Percentiles rank a stretch among this genome's conserved stretches.
Conservation (phyloP, 1,140 invertebrate genomes). For the Trachelipus rathkii region DNA sequence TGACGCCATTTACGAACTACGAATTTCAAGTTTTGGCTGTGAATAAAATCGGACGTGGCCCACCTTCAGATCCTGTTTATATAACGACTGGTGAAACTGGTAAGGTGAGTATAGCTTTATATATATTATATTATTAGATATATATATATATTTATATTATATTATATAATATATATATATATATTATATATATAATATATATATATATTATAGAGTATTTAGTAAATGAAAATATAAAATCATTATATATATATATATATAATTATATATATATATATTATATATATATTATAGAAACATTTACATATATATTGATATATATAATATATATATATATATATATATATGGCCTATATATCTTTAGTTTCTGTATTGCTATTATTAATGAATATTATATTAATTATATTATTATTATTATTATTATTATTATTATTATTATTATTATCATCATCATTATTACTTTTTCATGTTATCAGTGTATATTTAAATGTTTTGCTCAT, state of each 20-base stretch:
- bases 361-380: background rate
- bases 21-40: conserved; percentile 93
- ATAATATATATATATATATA: background rate
- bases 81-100: conserved; percentile 94
- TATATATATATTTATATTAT: background rate
- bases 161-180: background rate
- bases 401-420: background rate
- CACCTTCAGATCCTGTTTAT: conserved; percentile 74
- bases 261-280: too few relatives aligned
- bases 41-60: conserved; percentile 85
- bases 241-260: background rate
- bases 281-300: background rate
- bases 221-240: too few relatives aligned
- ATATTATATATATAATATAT: background rate
- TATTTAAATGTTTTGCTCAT: too few relatives aligned
- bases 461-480: background rate
- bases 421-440: background rate
- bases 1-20: conserved; percentile 93
- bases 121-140: too few relatives aligned
- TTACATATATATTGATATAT: background rate
- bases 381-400: background rate
- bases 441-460: background rate
- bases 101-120: too few relatives aligned
- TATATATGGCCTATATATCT: too few relatives aligned
- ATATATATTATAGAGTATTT: background rate